Evolutionary conservation across 2,888 invertebrate species (phyloP).

Genomic region (Dyspetes luteomarginatus): DNA sequence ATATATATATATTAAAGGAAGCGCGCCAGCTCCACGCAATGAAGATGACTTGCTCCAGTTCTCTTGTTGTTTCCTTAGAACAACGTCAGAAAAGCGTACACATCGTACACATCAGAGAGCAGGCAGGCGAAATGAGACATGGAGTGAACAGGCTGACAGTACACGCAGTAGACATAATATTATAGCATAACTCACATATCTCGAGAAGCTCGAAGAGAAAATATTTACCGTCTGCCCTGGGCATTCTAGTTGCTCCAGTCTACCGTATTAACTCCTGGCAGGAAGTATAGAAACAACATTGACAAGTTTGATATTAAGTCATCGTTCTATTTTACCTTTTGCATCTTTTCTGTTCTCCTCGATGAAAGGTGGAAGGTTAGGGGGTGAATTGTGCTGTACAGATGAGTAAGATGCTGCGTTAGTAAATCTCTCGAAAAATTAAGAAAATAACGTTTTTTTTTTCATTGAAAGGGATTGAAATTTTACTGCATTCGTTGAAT

Average conservation of each 20-base stretch:
- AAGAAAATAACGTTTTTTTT: too few relatives aligned
- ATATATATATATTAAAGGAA: too few relatives aligned
- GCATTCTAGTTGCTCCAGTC: background rate
- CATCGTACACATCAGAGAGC: background rate
- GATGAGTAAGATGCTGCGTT: too few relatives aligned
- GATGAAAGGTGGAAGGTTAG: too few relatives aligned
- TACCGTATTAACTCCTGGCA: constrained; percentile 13
- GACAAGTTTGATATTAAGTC: constrained; percentile 23
- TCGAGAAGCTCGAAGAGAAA: constrained; percentile 24
- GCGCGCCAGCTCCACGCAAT: too few relatives aligned
- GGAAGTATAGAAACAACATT: constrained; percentile 37
- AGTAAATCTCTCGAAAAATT: too few relatives aligned
- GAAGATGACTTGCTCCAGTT: too few relatives aligned
- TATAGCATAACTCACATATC: background rate
- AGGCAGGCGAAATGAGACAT: background rate
- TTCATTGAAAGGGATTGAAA: too few relatives aligned
- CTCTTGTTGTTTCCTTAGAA: constrained; percentile 14
- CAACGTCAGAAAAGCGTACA: background rate
- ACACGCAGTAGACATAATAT: background rate
- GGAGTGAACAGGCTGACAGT: background rate
- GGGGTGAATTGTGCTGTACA: too few relatives aligned
- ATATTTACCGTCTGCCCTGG: constrained; percentile 25
- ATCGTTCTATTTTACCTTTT: background rate
- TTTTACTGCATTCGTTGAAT: too few relatives aligned
- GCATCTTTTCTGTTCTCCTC: background rate